phyloP scores from a whole-genome alignment of 2,113 vertebrate species.

The Craseonycteris thonglongyai region DNA sequence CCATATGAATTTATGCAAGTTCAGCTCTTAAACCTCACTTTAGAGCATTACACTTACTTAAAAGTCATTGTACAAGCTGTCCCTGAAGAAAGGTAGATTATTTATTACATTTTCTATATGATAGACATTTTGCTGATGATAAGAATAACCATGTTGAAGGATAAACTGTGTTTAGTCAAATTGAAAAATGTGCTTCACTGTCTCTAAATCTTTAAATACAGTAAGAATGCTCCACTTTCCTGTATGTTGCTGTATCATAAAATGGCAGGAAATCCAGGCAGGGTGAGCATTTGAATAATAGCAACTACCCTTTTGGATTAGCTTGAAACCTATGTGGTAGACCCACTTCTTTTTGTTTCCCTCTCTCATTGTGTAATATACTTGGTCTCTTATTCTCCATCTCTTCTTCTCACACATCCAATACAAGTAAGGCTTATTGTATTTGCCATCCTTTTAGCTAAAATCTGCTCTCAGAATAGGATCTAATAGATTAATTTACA shows the following conservation, averaged over 20 bases:
- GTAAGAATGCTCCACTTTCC: not conserved
- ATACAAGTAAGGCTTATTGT: not conserved
- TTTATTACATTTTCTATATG: not conserved
- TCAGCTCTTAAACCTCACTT: not conserved
- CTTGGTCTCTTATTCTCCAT: not conserved
- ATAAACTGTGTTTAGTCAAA: not conserved
- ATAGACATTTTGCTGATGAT: not conserved
- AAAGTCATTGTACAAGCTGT: not conserved
- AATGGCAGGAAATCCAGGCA: not conserved
- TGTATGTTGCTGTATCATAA: not conserved
- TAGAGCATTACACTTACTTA: not conserved
- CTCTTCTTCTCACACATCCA: not conserved
- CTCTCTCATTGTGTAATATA: not conserved
- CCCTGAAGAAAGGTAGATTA: not conserved
- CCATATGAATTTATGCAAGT: not conserved
- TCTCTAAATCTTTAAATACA: not conserved
- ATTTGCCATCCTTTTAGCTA: not conserved
- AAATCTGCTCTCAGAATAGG: not conserved
- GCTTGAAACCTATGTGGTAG: not conserved
- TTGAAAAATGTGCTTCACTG: not conserved
- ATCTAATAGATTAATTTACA: not conserved
- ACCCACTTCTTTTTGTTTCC: not conserved
- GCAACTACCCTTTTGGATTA: not conserved
- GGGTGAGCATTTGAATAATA: not conserved
- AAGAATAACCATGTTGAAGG: conserved; percentile 19